Evolutionary conservation across 2,888 invertebrate genomes (phyloP), one percentile per base, ranked within the genome.

Genomic region (Drosophila anceps): DNA sequence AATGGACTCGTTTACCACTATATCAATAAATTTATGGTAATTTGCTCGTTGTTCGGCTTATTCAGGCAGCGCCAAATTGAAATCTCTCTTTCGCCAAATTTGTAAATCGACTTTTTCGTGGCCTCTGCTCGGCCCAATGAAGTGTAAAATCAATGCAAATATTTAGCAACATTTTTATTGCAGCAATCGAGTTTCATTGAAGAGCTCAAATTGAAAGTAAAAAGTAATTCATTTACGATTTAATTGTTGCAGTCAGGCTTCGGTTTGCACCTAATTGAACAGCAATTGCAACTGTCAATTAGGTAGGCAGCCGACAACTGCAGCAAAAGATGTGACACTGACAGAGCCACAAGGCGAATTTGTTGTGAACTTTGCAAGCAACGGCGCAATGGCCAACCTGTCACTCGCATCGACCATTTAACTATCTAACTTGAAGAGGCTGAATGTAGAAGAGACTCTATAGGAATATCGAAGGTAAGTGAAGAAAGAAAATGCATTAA

Each of bases 381-480:
- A n/a, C 29, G 31, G 41, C 39, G 33, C 13, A 27, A 20, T 41
- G 48, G 12, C 27, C 5, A 44, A 37, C 15, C 43, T 43, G 58
- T 55, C 43, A 61, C 12, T 12, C 24, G 18, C 20, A 48, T 7
- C 9, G 5, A 24, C 13, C 46, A 41, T 41, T n/a, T 27, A 84
- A 84, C 86, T 88, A 80, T 76, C 73, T 70, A 84, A 76, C 81
- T 69, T 78, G 81, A 79, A 82, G 82, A 0, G 51, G 2, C 31
- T 33, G 7, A 12, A 18, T 12, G 2, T 48, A 24, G 24, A 4
- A 46, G 15, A 9, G 27, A 2, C 4, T 9, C 15, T 27, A 27
- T 8, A 0, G 8, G 1, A 44, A 13, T 46, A 24, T 7, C 12
- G 12, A 33, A 33, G 33, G 12, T 33, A 12, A 33, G 12, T 33